Base-by-base conservation (phyloP, 2,113 vertebrate species). In the Falco punctatus region DNA sequence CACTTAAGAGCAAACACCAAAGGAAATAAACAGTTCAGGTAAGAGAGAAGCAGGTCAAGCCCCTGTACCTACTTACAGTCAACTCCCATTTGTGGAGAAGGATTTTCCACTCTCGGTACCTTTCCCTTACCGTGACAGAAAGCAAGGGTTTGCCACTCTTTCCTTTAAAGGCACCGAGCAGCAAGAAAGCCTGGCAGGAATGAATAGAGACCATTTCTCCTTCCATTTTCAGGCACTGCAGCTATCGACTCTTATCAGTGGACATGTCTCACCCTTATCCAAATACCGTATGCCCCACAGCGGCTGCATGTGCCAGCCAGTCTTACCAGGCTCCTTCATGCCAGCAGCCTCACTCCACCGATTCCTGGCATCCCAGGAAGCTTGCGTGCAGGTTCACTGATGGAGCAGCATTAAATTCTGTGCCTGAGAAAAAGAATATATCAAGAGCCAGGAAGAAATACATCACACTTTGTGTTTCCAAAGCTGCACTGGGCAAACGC, bases 71-170 rank as follows among this genome's bases (percentile, higher is more conserved):
- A 11, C 62, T 52, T 3, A 32, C 13, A 32, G 40, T 9, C 79
- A 54, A 10, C 11, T 54, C 23, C 38, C 15, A 32, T 18, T 83
- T 46, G 9, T 44, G 24, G 46, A 69, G 40, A 69, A 72, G 67
- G 20, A 48, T 12, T 1, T 0, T 14, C 30, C 35, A 3, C 22
- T 30, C 14, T 28, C 49, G 64, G 0, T 3, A 14, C 7, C 69
- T 57, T 52, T 24, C 23, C 9, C 22, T 48, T 23, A 2, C 5
- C 0, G 0, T 13, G 4, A 49, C 72, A 77, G 55, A n/a, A 58
- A 28, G 13, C 57, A 72, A 24, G 42, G 15, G 32, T 80, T 52
- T 69, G 27, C 44, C 28, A 12, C 23, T 52, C 20, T 74, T 48
- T 46, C 35, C 57, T 22, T 14, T 3, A 9, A 64, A 74, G 77